Evolutionary conservation across 1,140 invertebrate species (phyloP).

Genomic region (Eupeodes corollae): DNA sequence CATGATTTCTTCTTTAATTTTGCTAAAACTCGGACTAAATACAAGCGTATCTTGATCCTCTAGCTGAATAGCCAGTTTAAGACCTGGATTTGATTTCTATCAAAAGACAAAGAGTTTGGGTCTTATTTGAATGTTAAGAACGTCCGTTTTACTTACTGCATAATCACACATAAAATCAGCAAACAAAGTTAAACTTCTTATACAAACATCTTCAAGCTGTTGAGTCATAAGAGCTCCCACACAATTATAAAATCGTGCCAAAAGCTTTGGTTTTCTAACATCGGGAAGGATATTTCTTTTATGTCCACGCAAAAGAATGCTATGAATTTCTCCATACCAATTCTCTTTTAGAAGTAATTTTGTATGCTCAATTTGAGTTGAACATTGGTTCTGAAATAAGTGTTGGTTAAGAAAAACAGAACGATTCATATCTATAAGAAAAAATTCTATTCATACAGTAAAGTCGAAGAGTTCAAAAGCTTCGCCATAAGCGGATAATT

Average conservation of each 20-base stretch:
- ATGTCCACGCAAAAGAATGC: conserved; percentile 54
- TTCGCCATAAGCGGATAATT: conserved; percentile 40
- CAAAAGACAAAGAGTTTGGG: conserved; percentile 3
- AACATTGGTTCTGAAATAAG: conserved; percentile 37
- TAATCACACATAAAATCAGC: conserved; percentile 63
- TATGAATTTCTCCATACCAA: conserved; percentile 52
- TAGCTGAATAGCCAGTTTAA: conserved; percentile 58
- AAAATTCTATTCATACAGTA: conserved; percentile 20
- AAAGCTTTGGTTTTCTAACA: conserved; percentile 48
- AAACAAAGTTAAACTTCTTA: conserved; percentile 70
- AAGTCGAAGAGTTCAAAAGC: conserved; percentile 54
- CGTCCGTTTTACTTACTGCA: conserved; percentile 43
- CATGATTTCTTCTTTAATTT: conserved; percentile 58
- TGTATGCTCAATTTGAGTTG: conserved; percentile 44
- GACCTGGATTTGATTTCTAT: conserved; percentile 59
- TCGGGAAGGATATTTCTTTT: conserved; percentile 65
- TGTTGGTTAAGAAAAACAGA: conserved; percentile 9
- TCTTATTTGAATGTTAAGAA: neutral
- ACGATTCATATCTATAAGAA: neutral
- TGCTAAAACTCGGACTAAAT: conserved; percentile 71
- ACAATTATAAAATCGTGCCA: conserved; percentile 72
- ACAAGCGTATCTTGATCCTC: conserved; percentile 51
- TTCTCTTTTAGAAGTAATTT: conserved; percentile 43
- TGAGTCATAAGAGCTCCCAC: conserved; percentile 76
- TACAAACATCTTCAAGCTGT: conserved; percentile 65